phyloP scores from a whole-genome alignment of 1,140 invertebrate genomes.

The Papilio dardanus region DNA sequence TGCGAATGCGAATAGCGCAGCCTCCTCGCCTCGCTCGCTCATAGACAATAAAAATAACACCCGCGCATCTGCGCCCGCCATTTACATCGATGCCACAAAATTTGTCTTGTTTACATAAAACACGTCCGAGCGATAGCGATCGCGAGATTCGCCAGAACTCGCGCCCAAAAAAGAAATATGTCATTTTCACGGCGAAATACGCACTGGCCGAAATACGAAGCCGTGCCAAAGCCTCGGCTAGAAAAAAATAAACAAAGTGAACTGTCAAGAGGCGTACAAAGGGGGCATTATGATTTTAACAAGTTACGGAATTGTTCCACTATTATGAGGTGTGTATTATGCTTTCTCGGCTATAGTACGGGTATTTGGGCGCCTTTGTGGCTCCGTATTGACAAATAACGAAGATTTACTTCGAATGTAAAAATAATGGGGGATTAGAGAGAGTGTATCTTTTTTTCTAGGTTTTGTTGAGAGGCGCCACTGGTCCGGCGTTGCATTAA shows the following conservation, averaged over 20 bases:
- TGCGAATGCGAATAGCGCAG: slow-evolving; percentile 58
- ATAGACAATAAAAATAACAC: slow-evolving; percentile 80
- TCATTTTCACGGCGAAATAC: slow-evolving; percentile 59
- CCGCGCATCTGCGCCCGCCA: slow-evolving; percentile 72
- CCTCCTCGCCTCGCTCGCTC: slow-evolving; percentile 51
- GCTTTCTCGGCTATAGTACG: slow-evolving; percentile 70
- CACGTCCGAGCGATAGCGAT: slow-evolving; percentile 72
- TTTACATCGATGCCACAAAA: slow-evolving; percentile 66
- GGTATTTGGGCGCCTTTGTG: slow-evolving; percentile 80
- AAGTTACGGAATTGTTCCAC: slow-evolving; percentile 76
- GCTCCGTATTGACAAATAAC: slow-evolving; percentile 80
- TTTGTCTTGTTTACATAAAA: slow-evolving; percentile 81
- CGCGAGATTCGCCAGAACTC: slow-evolving; percentile 67
- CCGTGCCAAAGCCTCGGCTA: slow-evolving; percentile 46
- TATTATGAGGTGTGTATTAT: slow-evolving; percentile 81
- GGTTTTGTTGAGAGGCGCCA: slow-evolving; percentile 66
- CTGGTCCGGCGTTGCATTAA: slow-evolving; percentile 70
- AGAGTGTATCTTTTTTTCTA: slow-evolving; percentile 56
- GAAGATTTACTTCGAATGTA: slow-evolving; percentile 75
- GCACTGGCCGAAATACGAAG: slow-evolving; percentile 63
- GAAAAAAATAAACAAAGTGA: slow-evolving; percentile 62
- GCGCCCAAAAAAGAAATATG: slow-evolving; percentile 57
- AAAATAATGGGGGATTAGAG: slow-evolving; percentile 79
- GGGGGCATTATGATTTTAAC: slow-evolving; percentile 80
- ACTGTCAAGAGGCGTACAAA: slow-evolving; percentile 76